A percentile compares a stretch with the other conserved stretches of the same genome.
Evolutionary conservation across 2,113 vertebrate species (phyloP).

Genomic region (Salvelinus fontinalis): DNA sequence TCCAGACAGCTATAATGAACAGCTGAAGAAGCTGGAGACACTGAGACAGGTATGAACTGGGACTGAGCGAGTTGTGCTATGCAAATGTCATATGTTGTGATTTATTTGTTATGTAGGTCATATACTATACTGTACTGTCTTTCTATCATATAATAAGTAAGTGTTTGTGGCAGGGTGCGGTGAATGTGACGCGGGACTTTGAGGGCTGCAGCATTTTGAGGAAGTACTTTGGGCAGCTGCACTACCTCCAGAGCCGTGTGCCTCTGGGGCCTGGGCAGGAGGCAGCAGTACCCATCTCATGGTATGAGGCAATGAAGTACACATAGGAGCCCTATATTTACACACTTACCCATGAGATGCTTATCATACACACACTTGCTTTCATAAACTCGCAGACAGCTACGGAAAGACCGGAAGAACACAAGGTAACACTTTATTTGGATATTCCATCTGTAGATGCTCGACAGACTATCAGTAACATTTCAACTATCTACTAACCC

Average conservation of each 20-base stretch:
- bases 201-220: conserved; percentile 95
- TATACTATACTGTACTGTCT: background rate
- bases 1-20: conserved; percentile 94
- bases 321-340: background rate
- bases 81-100: background rate
- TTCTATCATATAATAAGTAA: background rate
- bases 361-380: too few relatives aligned
- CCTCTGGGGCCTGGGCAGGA: conserved; percentile 90
- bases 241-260: conserved; percentile 95
- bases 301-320: conserved; percentile 71
- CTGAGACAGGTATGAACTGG: conserved; percentile 82
- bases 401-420: too few relatives aligned
- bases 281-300: conserved; percentile 86
- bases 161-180: conserved; percentile 66
- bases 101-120: background rate
- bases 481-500: too few relatives aligned
- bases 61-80: background rate
- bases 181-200: conserved; percentile 93
- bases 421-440: too few relatives aligned
- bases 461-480: too few relatives aligned
- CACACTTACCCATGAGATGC: too few relatives aligned
- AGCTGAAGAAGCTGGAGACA: conserved; percentile 92
- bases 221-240: conserved; percentile 95
- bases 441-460: too few relatives aligned
- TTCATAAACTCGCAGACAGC: too few relatives aligned